These are phyloP conservation scores for Axea sp. DNA, from an alignment of 2,888 invertebrate species.

Conservation along the genomic window DNA sequence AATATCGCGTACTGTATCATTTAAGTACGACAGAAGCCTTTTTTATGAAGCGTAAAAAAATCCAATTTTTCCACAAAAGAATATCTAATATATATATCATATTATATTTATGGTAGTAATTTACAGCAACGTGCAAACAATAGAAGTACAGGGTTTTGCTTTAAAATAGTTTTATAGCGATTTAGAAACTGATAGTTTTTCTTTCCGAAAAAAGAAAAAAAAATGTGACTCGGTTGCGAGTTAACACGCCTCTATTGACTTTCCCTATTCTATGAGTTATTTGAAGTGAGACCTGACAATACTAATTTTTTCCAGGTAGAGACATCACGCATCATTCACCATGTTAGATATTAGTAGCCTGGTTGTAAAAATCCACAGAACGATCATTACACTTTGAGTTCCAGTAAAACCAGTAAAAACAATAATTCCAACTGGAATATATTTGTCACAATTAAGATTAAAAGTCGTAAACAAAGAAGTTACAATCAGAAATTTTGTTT, in stretches of 20 bases:
- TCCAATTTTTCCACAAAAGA: constrained; percentile 24
- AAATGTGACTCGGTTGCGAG: constrained; percentile 30
- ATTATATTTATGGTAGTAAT: constrained; percentile 49
- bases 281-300: constrained; percentile 62
- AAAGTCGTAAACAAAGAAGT: constrained; percentile 27
- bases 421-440: constrained; percentile 45
- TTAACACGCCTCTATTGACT: constrained; percentile 51
- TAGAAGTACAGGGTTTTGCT: constrained; percentile 17
- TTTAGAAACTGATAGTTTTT: constrained; percentile 35
- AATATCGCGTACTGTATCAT: constrained; percentile 17
- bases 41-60: constrained; percentile 26
- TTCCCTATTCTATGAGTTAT: constrained; percentile 55
- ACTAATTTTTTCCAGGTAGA: constrained; percentile 67
- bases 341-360: constrained; percentile 24
- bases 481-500: background rate
- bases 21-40: constrained; percentile 3
- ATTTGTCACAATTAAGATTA: constrained; percentile 52
- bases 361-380: constrained; percentile 27
- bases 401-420: constrained; percentile 41
- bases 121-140: constrained; percentile 37
- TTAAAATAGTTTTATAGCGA: constrained; percentile 36
- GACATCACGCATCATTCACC: constrained; percentile 66
- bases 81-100: constrained; percentile 20
- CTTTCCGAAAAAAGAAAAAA: constrained; percentile 7
- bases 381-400: constrained; percentile 30